Conservation (phyloP, 2,888 invertebrate species). For the Pecten maximus region DNA sequence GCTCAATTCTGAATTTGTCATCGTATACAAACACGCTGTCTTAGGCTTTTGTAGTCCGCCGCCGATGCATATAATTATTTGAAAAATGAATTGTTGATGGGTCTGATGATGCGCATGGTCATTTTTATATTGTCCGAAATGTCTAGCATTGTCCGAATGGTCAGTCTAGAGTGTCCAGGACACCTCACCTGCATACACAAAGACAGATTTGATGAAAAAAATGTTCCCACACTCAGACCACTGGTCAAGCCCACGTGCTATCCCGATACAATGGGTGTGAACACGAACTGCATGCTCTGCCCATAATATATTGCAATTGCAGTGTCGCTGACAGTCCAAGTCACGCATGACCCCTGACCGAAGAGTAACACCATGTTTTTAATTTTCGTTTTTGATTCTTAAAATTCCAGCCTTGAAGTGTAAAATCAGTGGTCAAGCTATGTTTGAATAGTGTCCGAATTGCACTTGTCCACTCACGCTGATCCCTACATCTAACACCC, state of each 20-base stretch:
- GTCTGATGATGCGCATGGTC: constrained; percentile 35
- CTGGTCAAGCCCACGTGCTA: constrained; percentile 23
- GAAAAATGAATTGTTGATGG: constrained; percentile 33
- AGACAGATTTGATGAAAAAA: constrained; percentile 9
- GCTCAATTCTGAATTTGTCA: constrained; percentile 25
- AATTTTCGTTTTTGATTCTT: constrained; percentile 33
- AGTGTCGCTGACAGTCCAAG: constrained; percentile 8
- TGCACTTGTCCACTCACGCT: background rate
- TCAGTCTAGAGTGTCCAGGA: constrained; percentile 23
- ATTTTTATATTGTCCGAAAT: constrained; percentile 29
- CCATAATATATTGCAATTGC: constrained; percentile 29
- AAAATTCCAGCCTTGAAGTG: constrained; percentile 16
- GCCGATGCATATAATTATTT: constrained; percentile 27
- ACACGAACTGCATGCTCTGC: background rate
- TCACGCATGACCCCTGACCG: constrained; percentile 17
- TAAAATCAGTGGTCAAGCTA: background rate
- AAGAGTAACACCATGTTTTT: constrained; percentile 25
- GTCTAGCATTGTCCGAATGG: constrained; percentile 7
- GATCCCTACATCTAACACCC: constrained; percentile 15
- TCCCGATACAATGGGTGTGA: background rate
- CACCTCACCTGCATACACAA: constrained; percentile 32
- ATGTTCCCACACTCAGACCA: constrained; percentile 29
- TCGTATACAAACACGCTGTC: constrained; percentile 1
- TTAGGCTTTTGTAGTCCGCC: background rate
- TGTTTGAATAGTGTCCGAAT: background rate